Base-by-base conservation (phyloP, 2,113 vertebrate species). In the Rhinogobius similis region DNA sequence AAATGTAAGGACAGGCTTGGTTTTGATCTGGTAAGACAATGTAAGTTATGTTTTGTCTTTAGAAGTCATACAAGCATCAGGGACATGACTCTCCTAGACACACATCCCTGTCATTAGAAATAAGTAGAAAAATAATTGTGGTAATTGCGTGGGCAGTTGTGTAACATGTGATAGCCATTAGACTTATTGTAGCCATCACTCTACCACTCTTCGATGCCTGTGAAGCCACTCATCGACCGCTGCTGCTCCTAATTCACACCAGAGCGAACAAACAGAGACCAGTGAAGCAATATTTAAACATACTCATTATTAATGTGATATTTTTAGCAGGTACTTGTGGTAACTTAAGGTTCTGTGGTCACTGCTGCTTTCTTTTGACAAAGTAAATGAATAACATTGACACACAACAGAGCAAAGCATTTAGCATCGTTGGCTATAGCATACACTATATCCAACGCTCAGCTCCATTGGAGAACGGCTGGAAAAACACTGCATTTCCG, bases 101-200 rank as follows among this genome's bases (percentile, higher is more conserved):
- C 65, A 71, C 82, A 39, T 62, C 43, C 59, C 41, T 79, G 29
- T 85, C 79, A 88, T 92, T 85, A 86, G 76, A 63, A 44, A 39
- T 10, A 62, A 55, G 44, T 52, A 56, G 41, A 59, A 86, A 81
- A 62, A 66, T 23, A 61, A 90, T 87, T 79, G 75, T 77, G 79
- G 79, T 91, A 89, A 91, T 84, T 91, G 85, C 93, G 82, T 90
- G 87, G 83, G 88, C 90, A 87, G 89, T 92, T 92, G 79, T 70
- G 84, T 77, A 82, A 93, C 94, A 95, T 94, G 93, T 96, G 94
- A 94, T 89, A 92, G 91, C 93, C 93, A 95, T 96, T 96, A 95
- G 86, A 89, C 86, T 75, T 87, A 90, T 86, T 91, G 88, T 90
- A 92, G 93, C 91, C 87, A 94, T 93, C 93, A 90, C 73, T 85